These are phyloP conservation scores for Corbicula japonica DNA, from an alignment of 2,888 invertebrate genomes.

Conservation along the genomic window DNA sequence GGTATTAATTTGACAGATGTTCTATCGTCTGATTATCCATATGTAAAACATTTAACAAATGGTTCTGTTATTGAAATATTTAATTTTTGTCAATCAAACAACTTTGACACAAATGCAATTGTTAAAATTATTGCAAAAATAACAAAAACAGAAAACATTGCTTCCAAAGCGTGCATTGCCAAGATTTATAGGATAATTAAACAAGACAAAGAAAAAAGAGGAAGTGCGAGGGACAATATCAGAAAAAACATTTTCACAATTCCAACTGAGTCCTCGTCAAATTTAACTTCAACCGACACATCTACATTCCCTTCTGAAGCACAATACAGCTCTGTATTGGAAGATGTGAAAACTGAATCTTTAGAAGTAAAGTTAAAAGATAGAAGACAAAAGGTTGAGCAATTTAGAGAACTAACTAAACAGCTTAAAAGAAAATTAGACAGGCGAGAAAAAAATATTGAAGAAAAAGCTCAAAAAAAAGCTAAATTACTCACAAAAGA, in stretches of 20 bases:
- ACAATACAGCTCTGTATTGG: no score
- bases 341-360: background rate
- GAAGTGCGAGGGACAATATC: no score
- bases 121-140: background rate
- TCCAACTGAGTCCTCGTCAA: background rate
- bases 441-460: conserved; percentile 10
- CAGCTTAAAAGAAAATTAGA: conserved; percentile 34
- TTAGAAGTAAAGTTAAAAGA: conserved; percentile 12
- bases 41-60: background rate
- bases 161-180: background rate
- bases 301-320: background rate
- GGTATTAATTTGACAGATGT: background rate
- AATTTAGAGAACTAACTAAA: conserved; percentile 23
- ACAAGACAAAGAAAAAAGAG: conserved; percentile 7
- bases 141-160: background rate
- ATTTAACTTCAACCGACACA: background rate
- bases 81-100: background rate
- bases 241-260: background rate
- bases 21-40: background rate
- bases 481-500: background rate
- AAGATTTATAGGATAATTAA: conserved; percentile 1
- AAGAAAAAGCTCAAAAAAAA: background rate
- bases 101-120: background rate
- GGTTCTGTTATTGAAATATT: conserved; percentile 7
- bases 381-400: conserved; percentile 26